phyloP scores from a whole-genome alignment of 2,113 vertebrate species.

The Talpa occidentalis region DNA sequence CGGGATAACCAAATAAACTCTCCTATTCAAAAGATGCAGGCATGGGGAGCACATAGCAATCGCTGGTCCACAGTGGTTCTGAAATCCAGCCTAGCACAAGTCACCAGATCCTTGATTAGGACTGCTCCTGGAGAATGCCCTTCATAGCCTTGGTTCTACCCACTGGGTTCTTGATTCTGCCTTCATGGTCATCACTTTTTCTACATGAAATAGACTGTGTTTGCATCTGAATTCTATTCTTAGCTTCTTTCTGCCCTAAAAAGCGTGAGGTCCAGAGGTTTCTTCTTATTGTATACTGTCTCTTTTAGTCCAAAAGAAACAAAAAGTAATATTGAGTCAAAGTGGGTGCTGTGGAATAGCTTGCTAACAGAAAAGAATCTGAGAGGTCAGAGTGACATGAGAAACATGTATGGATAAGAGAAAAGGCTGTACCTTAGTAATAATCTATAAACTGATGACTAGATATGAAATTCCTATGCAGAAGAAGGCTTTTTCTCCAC shows the following conservation, averaged over 20 bases:
- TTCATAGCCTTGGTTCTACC: background rate
- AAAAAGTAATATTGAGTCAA: slow-evolving; percentile 6
- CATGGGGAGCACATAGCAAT: background rate
- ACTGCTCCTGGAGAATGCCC: background rate
- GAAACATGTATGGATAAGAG: background rate
- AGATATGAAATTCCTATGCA: background rate
- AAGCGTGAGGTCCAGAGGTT: background rate
- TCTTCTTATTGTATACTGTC: background rate
- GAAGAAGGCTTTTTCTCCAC: background rate
- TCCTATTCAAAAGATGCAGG: background rate
- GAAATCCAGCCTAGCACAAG: slow-evolving; percentile 1
- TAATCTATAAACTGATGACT: background rate
- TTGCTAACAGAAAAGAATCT: background rate
- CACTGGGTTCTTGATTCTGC: background rate
- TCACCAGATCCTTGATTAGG: background rate
- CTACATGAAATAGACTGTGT: background rate
- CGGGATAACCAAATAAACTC: background rate
- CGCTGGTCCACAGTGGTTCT: background rate
- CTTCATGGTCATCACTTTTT: background rate
- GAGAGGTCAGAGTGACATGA: slow-evolving; percentile 16
- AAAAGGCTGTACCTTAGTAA: background rate
- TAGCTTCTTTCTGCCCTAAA: background rate
- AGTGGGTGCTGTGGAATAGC: background rate
- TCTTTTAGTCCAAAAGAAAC: background rate
- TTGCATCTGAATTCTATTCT: background rate